Evolutionary conservation across 2,888 invertebrate genomes (phyloP), one percentile per base, ranked within the genome.

Genomic region (Netelia inedita): DNA sequence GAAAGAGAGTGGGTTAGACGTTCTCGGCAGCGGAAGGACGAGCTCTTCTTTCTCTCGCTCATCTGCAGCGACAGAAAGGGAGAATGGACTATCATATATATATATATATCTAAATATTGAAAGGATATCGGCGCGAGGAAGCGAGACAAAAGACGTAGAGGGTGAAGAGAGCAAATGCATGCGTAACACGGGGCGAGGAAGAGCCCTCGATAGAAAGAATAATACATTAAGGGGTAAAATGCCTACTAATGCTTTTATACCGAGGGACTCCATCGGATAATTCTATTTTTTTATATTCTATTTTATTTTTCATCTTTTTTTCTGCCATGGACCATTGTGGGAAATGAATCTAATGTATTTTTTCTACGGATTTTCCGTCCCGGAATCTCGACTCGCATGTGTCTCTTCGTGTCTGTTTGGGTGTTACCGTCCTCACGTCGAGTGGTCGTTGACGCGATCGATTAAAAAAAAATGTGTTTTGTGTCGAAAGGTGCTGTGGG

Each of bases 141-240:
- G 79, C 84, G 88, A 88, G 86, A 88, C 87, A 85, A 10, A 35
- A 53, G 55, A n/a, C 50, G 59, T 50, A 35, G 69, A 73, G 81
- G 81, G 76, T 81, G 76, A 53, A 55, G 43, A 66, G 21, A 46
- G 63, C 41, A 69, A 71, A 78, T 46, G 76, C 78, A 86, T 89
- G 88, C 88, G 76, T 76, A 76, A 53, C 41, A 28, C 75, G 35
- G 63, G 68, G 43, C 68, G 57, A 72, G 79, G 72, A 79, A 80
- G 85, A 85, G 87, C 87, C 85, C 86, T 82, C 88, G 85, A 89
- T 85, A 88, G 84, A 86, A 88, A 89, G 91, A 93, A 93, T 93
- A 93, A 93, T 93, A 93, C 91, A 93, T 93, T 93, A 93, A 92
- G 91, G 92, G 91, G 89, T 89, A 92, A 93, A 92, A 93, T 90